Base-by-base conservation (phyloP, 2,113 vertebrate species). In the Podilymbus podiceps region DNA sequence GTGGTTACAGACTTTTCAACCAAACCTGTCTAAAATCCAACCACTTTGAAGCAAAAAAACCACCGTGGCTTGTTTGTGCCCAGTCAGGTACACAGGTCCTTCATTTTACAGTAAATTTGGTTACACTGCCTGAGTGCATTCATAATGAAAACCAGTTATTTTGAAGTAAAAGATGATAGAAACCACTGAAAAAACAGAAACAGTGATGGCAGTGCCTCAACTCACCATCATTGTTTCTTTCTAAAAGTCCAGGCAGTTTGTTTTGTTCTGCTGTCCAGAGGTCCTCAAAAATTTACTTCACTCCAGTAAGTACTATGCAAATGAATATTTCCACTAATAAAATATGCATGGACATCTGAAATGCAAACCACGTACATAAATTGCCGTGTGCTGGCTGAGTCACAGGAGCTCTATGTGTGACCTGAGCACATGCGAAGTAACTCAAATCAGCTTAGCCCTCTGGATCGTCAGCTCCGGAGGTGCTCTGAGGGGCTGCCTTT, bases 241-340 rank as follows among this genome's bases (percentile, higher is more conserved):
- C 69, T 86, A 58, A 20, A 55, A 78, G 82, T 82, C 47, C 87
- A 98, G 98, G 95, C 97, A 97, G 90, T 97, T 96, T 33, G 96
- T 99, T 99, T 97, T 98, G 97, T 72, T 99, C 98, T 52, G 59
- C 93, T 60, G 98, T 98, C 60, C 97, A 93, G 55, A 98, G 98
- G 80, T 97, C 98, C 94, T 98, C 97, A 90, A 93, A 97, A 84
- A 91, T 74, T 74, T 95, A 67, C 93, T 99, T 99, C 95, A 95
- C 67, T 66, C 98, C 98, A 83, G 98, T 99, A 97, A 99, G 98
- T 98, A 97, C 97, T 59, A 85, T 58, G 53, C 86, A 88, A 77
- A 93, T 59, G 13, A 91, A 9, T 86, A 28, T 89, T 93, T 88
- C 46, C 77, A 76, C 74, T 94, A 47, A 85, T 83, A 68, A 93